Percentiles rank a stretch among this genome's conserved stretches.
Conservation (phyloP, 2,113 vertebrate genomes). For the Vidua macroura region DNA sequence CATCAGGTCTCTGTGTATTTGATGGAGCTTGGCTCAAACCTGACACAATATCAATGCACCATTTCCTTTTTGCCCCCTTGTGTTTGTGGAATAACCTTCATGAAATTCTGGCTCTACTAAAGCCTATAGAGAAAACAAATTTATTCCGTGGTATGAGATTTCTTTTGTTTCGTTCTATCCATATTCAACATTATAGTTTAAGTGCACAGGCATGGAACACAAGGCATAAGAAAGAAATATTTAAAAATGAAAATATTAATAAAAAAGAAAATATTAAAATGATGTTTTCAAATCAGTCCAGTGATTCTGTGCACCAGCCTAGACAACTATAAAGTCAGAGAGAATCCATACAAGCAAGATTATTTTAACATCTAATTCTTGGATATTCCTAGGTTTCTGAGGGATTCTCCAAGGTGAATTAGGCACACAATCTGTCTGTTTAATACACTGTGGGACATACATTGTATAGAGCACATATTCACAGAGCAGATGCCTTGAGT, state of each 20-base stretch:
- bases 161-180: neutral
- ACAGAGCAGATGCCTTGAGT: neutral
- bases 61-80: neutral
- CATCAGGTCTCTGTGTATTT: neutral
- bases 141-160: neutral
- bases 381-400: neutral
- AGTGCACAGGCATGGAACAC: neutral
- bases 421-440: neutral
- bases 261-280: neutral
- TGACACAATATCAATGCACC: neutral
- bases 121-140: neutral
- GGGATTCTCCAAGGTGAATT: neutral
- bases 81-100: neutral
- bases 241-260: neutral
- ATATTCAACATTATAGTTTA: neutral
- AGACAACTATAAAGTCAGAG: neutral
- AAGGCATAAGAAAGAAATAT: neutral
- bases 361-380: neutral
- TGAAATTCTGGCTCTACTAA: neutral
- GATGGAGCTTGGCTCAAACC: neutral
- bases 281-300: neutral
- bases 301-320: neutral
- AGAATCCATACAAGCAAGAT: neutral
- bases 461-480: neutral
- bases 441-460: neutral